phyloP scores from a whole-genome alignment of 2,113 vertebrate species.

The Orthonyx spaldingii region DNA sequence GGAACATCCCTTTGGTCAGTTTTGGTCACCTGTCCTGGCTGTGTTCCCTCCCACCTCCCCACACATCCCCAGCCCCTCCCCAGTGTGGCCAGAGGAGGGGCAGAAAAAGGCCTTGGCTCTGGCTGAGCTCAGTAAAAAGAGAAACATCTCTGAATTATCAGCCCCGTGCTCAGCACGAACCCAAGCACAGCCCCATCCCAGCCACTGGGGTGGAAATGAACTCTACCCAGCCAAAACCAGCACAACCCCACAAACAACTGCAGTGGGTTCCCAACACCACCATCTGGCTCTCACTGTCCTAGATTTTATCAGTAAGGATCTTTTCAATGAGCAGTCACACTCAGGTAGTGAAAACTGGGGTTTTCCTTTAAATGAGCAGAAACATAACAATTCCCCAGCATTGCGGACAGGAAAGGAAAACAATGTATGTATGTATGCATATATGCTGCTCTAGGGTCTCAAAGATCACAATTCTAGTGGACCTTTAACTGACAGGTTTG shows the following conservation, averaged over 20 bases:
- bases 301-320: not conserved
- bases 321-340: not conserved
- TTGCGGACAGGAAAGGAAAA: not conserved
- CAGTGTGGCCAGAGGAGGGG: not conserved
- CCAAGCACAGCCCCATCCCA: no score
- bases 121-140: not conserved
- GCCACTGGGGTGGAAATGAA: not conserved
- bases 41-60: not conserved
- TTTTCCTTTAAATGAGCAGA: not conserved
- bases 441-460: not conserved
- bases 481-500: not conserved
- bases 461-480: not conserved
- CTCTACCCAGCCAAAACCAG: not conserved
- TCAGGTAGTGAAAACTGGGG: not conserved
- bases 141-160: not conserved
- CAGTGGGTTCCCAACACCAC: not conserved
- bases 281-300: fast-evolving
- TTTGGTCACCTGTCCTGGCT: not conserved
- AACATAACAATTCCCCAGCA: not conserved
- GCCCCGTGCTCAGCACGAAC: fast-evolving
- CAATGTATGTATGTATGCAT: not conserved
- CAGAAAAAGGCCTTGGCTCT: not conserved
- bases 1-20: fast-evolving
- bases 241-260: not conserved
- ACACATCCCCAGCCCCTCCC: not conserved